These are phyloP conservation scores for Trissolcus brochymenae DNA, from an alignment of 2,888 invertebrate genomes.

Conservation along the genomic window DNA sequence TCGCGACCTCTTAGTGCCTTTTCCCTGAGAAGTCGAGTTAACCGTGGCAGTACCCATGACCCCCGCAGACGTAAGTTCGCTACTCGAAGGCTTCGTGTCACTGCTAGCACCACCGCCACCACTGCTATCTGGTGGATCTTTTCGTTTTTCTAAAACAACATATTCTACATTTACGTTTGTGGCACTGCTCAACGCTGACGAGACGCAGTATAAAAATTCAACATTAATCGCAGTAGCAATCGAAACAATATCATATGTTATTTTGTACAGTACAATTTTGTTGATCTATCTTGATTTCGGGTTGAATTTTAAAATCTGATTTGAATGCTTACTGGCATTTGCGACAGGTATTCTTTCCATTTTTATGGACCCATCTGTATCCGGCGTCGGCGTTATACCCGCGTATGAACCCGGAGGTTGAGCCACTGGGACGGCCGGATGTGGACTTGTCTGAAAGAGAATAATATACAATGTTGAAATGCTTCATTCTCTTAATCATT, in stretches of 20 bases:
- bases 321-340: constrained; percentile 79
- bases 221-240: no score
- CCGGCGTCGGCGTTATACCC: constrained; percentile 77
- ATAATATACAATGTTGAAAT: constrained; percentile 6
- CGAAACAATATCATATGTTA: no score
- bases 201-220: neutral
- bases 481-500: constrained; percentile 23
- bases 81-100: constrained; percentile 81
- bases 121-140: constrained; percentile 87
- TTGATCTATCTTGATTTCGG: neutral
- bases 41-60: constrained; percentile 78
- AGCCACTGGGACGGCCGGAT: constrained; percentile 75
- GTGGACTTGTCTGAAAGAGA: constrained; percentile 74
- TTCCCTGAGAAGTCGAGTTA: constrained; percentile 78
- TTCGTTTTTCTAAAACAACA: constrained; percentile 84
- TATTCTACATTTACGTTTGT: constrained; percentile 68
- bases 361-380: constrained; percentile 81
- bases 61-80: constrained; percentile 75
- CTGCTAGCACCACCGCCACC: constrained; percentile 67
- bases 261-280: no score
- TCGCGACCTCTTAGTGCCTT: constrained; percentile 83
- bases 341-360: constrained; percentile 81
- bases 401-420: constrained; percentile 76
- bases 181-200: constrained; percentile 49
- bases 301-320: constrained; percentile 3